A percentile compares a stretch with the other conserved stretches of the same genome.
Evolutionary conservation across 2,113 vertebrate genomes (phyloP).

Genomic region (Benitochromis conjunctus): DNA sequence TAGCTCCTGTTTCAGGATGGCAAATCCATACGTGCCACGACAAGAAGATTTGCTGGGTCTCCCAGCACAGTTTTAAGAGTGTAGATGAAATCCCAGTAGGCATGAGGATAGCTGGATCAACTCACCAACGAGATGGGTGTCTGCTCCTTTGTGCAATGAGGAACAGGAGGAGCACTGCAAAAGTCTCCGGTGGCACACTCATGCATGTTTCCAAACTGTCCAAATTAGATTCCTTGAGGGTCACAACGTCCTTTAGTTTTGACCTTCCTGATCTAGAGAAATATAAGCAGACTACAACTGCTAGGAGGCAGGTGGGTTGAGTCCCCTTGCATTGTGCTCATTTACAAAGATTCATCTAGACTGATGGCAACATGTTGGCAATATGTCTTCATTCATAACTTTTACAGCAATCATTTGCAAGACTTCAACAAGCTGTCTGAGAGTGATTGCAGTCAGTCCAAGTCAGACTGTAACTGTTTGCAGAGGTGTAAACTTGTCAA

Average conservation of each 20-base stretch:
- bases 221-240: background rate
- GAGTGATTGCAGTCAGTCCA: background rate
- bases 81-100: background rate
- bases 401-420: background rate
- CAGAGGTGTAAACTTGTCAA: background rate
- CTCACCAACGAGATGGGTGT: background rate
- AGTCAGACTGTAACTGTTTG: background rate
- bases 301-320: background rate
- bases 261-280: background rate
- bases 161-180: background rate
- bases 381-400: background rate
- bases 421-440: background rate
- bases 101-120: background rate
- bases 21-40: background rate
- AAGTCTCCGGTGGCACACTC: background rate
- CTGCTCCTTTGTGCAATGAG: background rate
- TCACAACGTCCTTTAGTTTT: background rate
- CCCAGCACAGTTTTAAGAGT: background rate
- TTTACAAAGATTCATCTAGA: background rate
- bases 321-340: background rate
- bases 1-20: background rate
- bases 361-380: background rate
- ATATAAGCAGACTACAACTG: rapidly evolving
- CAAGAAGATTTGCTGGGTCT: background rate
- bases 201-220: background rate